Conservation (phyloP, 2,888 invertebrate species). For the Sericinus montela region DNA sequence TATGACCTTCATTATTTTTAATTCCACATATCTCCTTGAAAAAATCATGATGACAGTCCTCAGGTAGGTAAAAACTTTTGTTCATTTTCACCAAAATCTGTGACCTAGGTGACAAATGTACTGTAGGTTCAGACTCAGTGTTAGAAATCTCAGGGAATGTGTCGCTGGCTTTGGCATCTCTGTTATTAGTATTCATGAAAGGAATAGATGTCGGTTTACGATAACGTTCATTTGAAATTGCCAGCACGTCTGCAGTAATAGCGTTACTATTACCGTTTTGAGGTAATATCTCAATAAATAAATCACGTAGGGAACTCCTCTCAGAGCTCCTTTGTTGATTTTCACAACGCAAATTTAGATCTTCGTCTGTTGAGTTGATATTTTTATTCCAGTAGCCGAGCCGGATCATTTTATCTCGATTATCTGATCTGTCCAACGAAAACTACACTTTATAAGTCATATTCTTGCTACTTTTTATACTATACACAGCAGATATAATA, state of each 20-base stretch:
- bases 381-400: slow-evolving; percentile 42
- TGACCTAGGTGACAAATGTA: slow-evolving; percentile 27
- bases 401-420: slow-evolving; percentile 29
- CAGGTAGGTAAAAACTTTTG: not conserved
- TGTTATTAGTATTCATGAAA: slow-evolving; percentile 65
- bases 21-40: not conserved
- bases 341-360: slow-evolving; percentile 47
- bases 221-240: slow-evolving; percentile 68
- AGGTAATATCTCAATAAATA: slow-evolving; percentile 69
- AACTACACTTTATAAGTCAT: slow-evolving; percentile 27
- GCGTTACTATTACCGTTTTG: slow-evolving; percentile 71
- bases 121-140: slow-evolving; percentile 25
- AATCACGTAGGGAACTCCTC: slow-evolving; percentile 69
- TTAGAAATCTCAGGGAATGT: slow-evolving; percentile 38
- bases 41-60: not conserved
- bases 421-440: slow-evolving; percentile 36
- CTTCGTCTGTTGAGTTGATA: slow-evolving; percentile 39
- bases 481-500: no score
- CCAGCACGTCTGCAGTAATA: slow-evolving; percentile 59
- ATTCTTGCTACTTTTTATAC: no score
- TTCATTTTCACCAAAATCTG: slow-evolving; percentile 10
- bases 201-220: slow-evolving; percentile 58
- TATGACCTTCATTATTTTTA: not conserved
- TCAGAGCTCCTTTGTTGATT: slow-evolving; percentile 64
- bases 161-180: slow-evolving; percentile 44